Conservation (phyloP, 2,113 vertebrate genomes). For the Tylochromis polylepis region DNA sequence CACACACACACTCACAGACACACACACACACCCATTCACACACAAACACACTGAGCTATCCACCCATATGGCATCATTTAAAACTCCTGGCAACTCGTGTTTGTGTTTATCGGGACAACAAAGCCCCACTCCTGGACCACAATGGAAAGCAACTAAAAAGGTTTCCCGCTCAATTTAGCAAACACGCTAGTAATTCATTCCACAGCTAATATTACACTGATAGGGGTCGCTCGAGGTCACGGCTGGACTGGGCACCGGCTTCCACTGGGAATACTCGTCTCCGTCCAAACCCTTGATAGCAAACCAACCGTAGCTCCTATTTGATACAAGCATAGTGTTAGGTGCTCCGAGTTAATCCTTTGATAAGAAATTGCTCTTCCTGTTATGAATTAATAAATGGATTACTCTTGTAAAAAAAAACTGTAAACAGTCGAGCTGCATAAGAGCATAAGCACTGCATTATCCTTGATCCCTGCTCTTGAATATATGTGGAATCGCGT, state of each 20-base stretch:
- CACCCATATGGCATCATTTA: constrained; percentile 64
- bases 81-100: constrained; percentile 64
- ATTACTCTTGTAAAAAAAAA: constrained; percentile 36
- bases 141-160: constrained; percentile 13
- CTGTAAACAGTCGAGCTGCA: constrained; percentile 15
- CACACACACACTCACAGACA: background rate
- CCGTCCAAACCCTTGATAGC: constrained; percentile 40
- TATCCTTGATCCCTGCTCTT: background rate
- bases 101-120: constrained; percentile 67
- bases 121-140: constrained; percentile 30
- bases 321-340: constrained; percentile 17
- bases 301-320: background rate
- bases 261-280: constrained; percentile 41
- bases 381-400: constrained; percentile 50
- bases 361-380: constrained; percentile 48
- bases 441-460: background rate
- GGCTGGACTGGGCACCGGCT: constrained; percentile 22
- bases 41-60: background rate
- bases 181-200: constrained; percentile 49
- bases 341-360: constrained; percentile 45
- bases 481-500: background rate
- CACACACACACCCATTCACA: background rate
- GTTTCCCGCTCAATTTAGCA: constrained; percentile 45
- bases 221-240: constrained; percentile 21
- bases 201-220: constrained; percentile 33